phyloP scores from a whole-genome alignment of 2,113 vertebrate genomes.

The Phrynocephalus versicolor region DNA sequence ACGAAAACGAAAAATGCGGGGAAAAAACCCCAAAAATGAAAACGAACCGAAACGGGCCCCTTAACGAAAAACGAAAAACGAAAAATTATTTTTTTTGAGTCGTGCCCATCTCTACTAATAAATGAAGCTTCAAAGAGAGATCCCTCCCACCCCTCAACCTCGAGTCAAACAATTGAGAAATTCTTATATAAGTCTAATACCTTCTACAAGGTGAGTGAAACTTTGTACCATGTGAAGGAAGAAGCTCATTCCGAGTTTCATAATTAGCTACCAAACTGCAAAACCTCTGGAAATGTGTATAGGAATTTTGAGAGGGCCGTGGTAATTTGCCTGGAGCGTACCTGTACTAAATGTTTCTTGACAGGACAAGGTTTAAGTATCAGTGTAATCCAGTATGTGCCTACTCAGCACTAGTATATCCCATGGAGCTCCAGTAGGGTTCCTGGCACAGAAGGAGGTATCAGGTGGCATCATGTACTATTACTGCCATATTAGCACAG shows the following conservation, averaged over 20 bases:
- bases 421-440: background rate
- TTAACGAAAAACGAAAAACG: too few relatives aligned
- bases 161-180: background rate
- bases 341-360: background rate
- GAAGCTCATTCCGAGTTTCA: too few relatives aligned
- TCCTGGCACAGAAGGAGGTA: background rate
- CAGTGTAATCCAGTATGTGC: background rate
- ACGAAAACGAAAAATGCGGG: too few relatives aligned
- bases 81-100: too few relatives aligned
- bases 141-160: too few relatives aligned
- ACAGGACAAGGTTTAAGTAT: background rate
- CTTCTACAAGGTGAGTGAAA: background rate
- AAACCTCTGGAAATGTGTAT: background rate
- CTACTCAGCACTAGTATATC: background rate
- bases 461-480: background rate
- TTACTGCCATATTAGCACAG: background rate
- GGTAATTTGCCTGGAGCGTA: too few relatives aligned
- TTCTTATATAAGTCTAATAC: background rate
- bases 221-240: background rate
- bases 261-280: too few relatives aligned
- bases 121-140: too few relatives aligned
- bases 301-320: background rate
- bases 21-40: too few relatives aligned
- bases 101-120: too few relatives aligned
- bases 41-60: too few relatives aligned